A percentile compares a stretch with the other conserved stretches of the same genome.
These are phyloP conservation scores for Drosophila mimica DNA, from an alignment of 2,888 invertebrate species.

Conservation along the genomic window DNA sequence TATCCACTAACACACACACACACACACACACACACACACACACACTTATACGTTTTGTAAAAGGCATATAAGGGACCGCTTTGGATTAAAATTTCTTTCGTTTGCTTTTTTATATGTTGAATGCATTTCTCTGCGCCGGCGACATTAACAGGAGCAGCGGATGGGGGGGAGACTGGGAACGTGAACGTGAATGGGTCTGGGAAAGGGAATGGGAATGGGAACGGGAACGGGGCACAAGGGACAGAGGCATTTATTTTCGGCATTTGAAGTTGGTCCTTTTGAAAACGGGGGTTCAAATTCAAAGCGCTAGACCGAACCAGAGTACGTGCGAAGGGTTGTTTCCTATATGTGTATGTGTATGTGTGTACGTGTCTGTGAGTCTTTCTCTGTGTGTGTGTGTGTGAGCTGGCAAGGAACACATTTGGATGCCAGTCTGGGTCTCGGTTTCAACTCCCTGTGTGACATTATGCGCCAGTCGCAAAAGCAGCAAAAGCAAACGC, in stretches of 20 bases:
- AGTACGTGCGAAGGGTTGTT: slow-evolving; percentile 76
- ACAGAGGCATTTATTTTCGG: slow-evolving; percentile 77
- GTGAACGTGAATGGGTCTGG: slow-evolving; percentile 7
- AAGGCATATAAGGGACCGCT: slow-evolving; percentile 64
- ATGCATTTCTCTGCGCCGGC: slow-evolving; percentile 71
- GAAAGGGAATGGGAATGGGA: slow-evolving; percentile 1
- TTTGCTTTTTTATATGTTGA: slow-evolving; percentile 54
- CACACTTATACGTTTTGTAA: slow-evolving; percentile 13
- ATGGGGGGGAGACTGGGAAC: slow-evolving; percentile 8
- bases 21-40: slow-evolving; percentile 25
- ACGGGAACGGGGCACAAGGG: slow-evolving; percentile 57
- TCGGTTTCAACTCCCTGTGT: slow-evolving; percentile 72
- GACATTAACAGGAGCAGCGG: slow-evolving; percentile 17
- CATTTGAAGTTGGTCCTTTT: slow-evolving; percentile 82
- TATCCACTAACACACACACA: slow-evolving; percentile 57
- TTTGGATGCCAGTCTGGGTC: slow-evolving; percentile 78
- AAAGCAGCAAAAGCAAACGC: slow-evolving; percentile 45
- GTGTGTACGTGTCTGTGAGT: slow-evolving; percentile 19
- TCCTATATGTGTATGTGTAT: slow-evolving; percentile 20
- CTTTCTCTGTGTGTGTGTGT: slow-evolving; percentile 7
- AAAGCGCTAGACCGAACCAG: slow-evolving; percentile 77
- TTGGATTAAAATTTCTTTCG: slow-evolving; percentile 76
- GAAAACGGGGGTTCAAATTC: slow-evolving; percentile 78
- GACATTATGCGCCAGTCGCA: slow-evolving; percentile 70
- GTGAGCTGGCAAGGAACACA: slow-evolving; percentile 61